phyloP scores from a whole-genome alignment of 1,140 invertebrate genomes.

The Muscidifurax raptorellus region DNA sequence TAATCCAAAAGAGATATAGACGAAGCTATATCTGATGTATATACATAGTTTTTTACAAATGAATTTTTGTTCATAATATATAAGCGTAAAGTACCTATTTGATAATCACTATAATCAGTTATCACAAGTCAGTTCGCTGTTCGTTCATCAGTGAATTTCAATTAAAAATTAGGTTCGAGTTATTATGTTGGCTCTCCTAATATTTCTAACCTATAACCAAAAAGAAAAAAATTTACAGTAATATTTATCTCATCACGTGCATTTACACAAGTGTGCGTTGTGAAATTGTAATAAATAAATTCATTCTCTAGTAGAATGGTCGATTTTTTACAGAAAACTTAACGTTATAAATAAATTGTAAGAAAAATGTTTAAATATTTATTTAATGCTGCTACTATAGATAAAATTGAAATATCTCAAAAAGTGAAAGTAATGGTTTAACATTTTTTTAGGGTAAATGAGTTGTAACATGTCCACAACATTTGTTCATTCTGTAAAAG shows the following conservation, averaged over 20 bases:
- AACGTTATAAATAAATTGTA: background rate
- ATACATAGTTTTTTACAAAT: too few species aligned
- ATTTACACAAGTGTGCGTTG: background rate
- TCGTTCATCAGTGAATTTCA: too few species aligned
- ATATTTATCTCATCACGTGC: constrained; percentile 7
- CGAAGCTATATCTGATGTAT: too few species aligned
- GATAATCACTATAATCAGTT: too few species aligned
- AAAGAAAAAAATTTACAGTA: background rate
- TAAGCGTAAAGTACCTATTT: too few species aligned
- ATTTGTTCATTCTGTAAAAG: constrained; percentile 84
- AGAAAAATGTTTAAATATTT: background rate
- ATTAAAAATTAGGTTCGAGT: background rate
- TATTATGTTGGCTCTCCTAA: background rate
- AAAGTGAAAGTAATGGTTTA: background rate
- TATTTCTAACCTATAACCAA: background rate
- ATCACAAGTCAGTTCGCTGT: too few species aligned
- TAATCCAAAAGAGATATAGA: too few species aligned
- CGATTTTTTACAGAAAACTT: background rate
- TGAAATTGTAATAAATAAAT: background rate
- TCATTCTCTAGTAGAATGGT: background rate
- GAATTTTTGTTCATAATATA: too few species aligned
- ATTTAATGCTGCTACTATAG: background rate
- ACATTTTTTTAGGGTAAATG: constrained; percentile 37
- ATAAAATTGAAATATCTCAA: background rate
- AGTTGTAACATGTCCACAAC: constrained; percentile 59